A percentile compares a stretch with the other conserved stretches of the same genome.
These are phyloP conservation scores for Corbicula japonica DNA, from an alignment of 2,888 invertebrate species.

Conservation along the genomic window DNA sequence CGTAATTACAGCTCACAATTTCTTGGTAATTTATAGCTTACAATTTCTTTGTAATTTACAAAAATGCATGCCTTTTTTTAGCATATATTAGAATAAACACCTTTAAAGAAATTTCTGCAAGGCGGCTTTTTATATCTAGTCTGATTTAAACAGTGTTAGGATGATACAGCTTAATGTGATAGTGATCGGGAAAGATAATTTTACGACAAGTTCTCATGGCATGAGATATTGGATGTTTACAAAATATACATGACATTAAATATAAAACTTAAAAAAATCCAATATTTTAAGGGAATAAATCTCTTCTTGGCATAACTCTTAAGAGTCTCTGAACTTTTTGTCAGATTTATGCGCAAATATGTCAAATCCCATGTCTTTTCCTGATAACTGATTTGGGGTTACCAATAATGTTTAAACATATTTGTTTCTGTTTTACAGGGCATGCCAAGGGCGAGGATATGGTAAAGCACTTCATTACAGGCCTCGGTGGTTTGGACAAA, in stretches of 20 bases:
- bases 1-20: constrained; percentile 54
- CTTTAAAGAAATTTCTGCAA: neutral
- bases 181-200: too few relatives aligned
- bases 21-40: constrained; percentile 10
- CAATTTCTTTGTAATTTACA: neutral
- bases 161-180: neutral
- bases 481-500: neutral
- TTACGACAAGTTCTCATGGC: too few relatives aligned
- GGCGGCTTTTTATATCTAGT: neutral
- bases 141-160: neutral
- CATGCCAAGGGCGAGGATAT: constrained; percentile 46
- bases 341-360: too few relatives aligned
- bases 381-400: neutral
- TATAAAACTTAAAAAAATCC: too few relatives aligned
- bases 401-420: neutral
- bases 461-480: constrained; percentile 26
- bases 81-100: neutral
- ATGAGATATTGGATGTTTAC: too few relatives aligned
- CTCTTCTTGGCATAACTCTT: too few relatives aligned
- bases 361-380: neutral
- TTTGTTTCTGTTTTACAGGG: neutral
- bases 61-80: neutral
- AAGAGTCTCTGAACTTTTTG: too few relatives aligned
- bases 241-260: too few relatives aligned
- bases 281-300: too few relatives aligned